Conservation (phyloP, 37 sponge, comb jelly and placozoan species). For the Eunapius fragilis region DNA sequence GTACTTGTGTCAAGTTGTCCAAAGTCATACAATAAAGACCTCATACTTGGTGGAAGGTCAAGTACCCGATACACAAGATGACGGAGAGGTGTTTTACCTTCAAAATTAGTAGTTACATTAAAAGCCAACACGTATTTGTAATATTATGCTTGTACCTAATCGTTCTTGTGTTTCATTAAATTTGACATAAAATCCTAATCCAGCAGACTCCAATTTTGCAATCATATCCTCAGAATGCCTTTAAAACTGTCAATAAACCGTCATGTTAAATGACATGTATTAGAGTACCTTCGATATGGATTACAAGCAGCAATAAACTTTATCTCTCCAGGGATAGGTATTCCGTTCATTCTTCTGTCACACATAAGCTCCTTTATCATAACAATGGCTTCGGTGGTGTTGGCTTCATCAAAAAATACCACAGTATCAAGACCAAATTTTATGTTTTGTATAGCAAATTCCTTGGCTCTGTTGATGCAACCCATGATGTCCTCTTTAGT, state of each 20-base stretch:
- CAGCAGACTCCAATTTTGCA: constrained; percentile 64
- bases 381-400: constrained; percentile 92
- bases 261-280: too few species aligned
- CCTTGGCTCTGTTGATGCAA: constrained; percentile 59
- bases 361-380: constrained; percentile 99
- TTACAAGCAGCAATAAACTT: constrained; percentile 98
- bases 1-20: constrained; percentile 41
- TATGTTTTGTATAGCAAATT: constrained; percentile 52
- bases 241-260: too few species aligned
- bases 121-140: too few species aligned
- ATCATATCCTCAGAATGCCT: constrained; percentile 81
- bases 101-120: too few species aligned
- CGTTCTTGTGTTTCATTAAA: constrained; percentile 35
- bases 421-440: constrained; percentile 62
- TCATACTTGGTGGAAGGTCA: constrained; percentile 63
- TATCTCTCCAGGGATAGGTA: constrained; percentile 61
- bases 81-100: constrained; percentile 68
- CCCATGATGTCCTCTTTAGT: constrained; percentile 66
- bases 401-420: constrained; percentile 99
- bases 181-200: constrained; percentile 67
- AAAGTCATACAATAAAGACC: constrained; percentile 76
- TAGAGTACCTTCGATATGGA: constrained; percentile 80
- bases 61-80: constrained; percentile 78
- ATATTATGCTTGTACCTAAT: constrained; percentile 23
- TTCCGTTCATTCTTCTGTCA: constrained; percentile 86